Evolutionary conservation across 92 coral and sea anemone species (phyloP).

Genomic region (Desmophyllum pertusum): DNA sequence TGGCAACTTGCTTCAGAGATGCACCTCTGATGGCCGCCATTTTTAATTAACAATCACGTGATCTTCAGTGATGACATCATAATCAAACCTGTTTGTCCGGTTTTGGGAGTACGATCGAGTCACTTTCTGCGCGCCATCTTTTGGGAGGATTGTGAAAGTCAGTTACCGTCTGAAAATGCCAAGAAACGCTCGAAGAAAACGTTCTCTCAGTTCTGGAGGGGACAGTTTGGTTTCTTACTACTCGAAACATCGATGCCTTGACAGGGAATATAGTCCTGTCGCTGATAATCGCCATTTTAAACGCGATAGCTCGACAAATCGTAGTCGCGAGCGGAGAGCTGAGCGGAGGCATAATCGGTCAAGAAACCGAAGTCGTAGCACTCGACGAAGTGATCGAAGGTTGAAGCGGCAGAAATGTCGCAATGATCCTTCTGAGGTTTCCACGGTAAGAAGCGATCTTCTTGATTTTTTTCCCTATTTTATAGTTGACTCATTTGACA

Average conservation of each 20-base stretch:
- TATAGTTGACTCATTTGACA: background rate
- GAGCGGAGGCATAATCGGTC: constrained; percentile 68
- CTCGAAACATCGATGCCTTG: constrained; percentile 61
- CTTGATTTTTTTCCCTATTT: background rate
- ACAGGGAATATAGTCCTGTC: constrained; percentile 43
- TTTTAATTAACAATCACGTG: constrained; percentile 42
- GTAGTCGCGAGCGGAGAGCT: constrained; percentile 71
- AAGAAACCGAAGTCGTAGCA: constrained; percentile 66
- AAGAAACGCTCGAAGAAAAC: constrained; percentile 69
- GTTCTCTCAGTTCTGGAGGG: constrained; percentile 69
- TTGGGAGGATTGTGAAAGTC: constrained; percentile 5
- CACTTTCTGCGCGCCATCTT: constrained; percentile 19
- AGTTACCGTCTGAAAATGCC: constrained; percentile 63
- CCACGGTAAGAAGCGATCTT: constrained; percentile 51
- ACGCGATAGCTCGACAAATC: constrained; percentile 62
- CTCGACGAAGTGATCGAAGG: constrained; percentile 64
- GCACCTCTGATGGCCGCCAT: constrained; percentile 96
- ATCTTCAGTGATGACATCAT: constrained; percentile 21
- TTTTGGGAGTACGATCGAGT: background rate
- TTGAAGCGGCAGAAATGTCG: constrained; percentile 69
- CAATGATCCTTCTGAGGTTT: constrained; percentile 64
- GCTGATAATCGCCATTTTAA: constrained; percentile 47
- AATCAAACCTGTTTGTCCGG: constrained; percentile 58
- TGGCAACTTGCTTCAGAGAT: constrained; percentile 80
- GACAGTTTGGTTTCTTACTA: constrained; percentile 56